phyloP scores from a whole-genome alignment of 53 echinoderm and acorn worm species.

The Paelopatides confundens region DNA sequence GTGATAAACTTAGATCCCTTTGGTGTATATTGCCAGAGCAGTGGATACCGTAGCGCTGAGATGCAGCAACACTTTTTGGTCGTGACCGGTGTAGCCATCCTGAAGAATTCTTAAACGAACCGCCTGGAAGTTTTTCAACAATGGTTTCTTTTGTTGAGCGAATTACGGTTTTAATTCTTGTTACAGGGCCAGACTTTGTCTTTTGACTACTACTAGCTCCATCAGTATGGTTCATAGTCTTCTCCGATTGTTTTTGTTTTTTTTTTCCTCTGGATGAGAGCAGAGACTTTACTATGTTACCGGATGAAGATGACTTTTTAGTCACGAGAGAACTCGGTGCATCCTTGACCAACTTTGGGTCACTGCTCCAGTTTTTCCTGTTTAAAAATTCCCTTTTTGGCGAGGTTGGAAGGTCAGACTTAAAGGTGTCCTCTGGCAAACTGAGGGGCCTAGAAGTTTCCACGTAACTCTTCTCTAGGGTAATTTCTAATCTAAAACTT shows the following conservation, averaged over 20 bases:
- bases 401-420: constrained; percentile 13
- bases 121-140: constrained; percentile 25
- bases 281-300: not conserved
- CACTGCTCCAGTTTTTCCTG: constrained; percentile 6
- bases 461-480: constrained; percentile 42
- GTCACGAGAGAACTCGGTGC: not conserved
- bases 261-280: not conserved
- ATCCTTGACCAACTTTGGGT: constrained; percentile 25
- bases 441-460: constrained; percentile 22
- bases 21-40: constrained; percentile 16
- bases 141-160: constrained; percentile 43
- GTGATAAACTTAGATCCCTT: constrained; percentile 23
- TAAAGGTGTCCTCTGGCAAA: constrained; percentile 6
- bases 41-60: constrained; percentile 35
- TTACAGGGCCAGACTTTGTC: constrained; percentile 31
- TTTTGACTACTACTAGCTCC: constrained; percentile 33
- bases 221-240: constrained; percentile 35
- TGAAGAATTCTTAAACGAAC: constrained; percentile 4
- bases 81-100: not conserved
- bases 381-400: constrained; percentile 23
- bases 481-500: constrained; percentile 52
- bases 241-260: not conserved
- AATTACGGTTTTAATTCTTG: constrained; percentile 27
- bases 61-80: constrained; percentile 36
- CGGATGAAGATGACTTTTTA: constrained; percentile 33